These are phyloP conservation scores for Listronotus oregonensis DNA, from an alignment of 1,140 invertebrate species.

Conservation along the genomic window DNA sequence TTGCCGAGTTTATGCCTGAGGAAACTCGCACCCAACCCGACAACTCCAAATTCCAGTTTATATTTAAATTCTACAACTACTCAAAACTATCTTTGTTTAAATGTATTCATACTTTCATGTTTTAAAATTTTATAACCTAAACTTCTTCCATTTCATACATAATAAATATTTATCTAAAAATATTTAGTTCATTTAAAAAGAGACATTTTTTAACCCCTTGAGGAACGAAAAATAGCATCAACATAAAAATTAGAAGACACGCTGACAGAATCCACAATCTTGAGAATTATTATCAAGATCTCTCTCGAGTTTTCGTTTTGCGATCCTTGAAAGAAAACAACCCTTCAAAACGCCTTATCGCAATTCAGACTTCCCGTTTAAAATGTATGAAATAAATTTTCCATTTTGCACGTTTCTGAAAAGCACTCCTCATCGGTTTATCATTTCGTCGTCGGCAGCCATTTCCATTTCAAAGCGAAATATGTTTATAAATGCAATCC, in stretches of 20 bases:
- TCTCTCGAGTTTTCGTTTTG: slow-evolving; percentile 17
- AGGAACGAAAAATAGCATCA: not conserved
- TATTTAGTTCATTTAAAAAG: too few species aligned
- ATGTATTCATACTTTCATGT: too few species aligned
- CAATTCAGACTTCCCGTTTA: slow-evolving; percentile 28
- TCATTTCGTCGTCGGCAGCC: slow-evolving; percentile 16
- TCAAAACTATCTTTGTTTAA: too few species aligned
- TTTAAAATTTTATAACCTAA: too few species aligned
- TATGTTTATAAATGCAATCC: too few species aligned
- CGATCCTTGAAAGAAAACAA: slow-evolving; percentile 22
- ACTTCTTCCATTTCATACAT: too few species aligned
- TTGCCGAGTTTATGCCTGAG: too few species aligned
- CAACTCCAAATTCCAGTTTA: too few species aligned
- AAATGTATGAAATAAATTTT: slow-evolving; percentile 37
- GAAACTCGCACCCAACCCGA: too few species aligned
- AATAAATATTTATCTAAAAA: too few species aligned
- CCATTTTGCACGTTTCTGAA: slow-evolving; percentile 24
- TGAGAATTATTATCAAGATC: slow-evolving; percentile 27
- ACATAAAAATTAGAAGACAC: slow-evolving; percentile 17
- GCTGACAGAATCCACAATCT: slow-evolving; percentile 7
- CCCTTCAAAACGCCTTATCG: slow-evolving; percentile 26
- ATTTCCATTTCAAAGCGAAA: slow-evolving; percentile 21
- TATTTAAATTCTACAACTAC: too few species aligned
- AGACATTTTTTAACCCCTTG: too few species aligned
- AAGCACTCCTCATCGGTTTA: slow-evolving; percentile 27